A percentile compares a stretch with the other conserved stretches of the same genome.
These are phyloP conservation scores for Ceyx margarethae DNA, from an alignment of 2,113 vertebrate species.

Conservation along the genomic window DNA sequence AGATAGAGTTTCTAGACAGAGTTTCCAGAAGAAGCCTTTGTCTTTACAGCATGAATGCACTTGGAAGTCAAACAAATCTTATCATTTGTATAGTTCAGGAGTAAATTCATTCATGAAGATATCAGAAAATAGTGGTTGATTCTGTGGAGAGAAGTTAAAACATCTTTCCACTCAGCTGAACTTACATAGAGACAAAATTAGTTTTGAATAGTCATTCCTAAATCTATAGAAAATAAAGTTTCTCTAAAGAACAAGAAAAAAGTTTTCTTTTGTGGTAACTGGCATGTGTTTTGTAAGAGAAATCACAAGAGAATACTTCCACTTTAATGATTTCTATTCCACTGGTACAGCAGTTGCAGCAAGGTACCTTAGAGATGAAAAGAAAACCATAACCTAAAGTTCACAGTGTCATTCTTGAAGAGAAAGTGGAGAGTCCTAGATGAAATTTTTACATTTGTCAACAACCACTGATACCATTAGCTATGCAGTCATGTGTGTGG, in stretches of 20 bases:
- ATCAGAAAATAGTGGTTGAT: neutral
- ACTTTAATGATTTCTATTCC: neutral
- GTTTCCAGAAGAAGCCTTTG: neutral
- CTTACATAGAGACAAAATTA: neutral
- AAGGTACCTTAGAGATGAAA: neutral
- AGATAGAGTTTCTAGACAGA: neutral
- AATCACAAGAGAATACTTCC: neutral
- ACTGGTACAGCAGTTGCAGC: neutral
- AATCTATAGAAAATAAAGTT: neutral
- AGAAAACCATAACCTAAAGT: neutral
- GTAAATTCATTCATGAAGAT: neutral
- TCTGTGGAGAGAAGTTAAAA: neutral
- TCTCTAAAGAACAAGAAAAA: neutral
- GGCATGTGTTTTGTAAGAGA: neutral
- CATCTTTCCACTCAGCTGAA: neutral
- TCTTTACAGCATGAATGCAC: neutral
- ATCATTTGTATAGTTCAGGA: neutral
- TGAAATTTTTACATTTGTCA: neutral
- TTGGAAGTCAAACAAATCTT: neutral
- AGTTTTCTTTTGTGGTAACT: fast-evolving
- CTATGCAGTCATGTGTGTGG: neutral
- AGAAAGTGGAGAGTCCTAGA: neutral
- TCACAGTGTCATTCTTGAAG: neutral
- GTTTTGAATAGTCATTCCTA: neutral
- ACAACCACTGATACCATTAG: neutral